phyloP scores from a whole-genome alignment of 2,797 vertebrate species.

The Falco columbarius region DNA sequence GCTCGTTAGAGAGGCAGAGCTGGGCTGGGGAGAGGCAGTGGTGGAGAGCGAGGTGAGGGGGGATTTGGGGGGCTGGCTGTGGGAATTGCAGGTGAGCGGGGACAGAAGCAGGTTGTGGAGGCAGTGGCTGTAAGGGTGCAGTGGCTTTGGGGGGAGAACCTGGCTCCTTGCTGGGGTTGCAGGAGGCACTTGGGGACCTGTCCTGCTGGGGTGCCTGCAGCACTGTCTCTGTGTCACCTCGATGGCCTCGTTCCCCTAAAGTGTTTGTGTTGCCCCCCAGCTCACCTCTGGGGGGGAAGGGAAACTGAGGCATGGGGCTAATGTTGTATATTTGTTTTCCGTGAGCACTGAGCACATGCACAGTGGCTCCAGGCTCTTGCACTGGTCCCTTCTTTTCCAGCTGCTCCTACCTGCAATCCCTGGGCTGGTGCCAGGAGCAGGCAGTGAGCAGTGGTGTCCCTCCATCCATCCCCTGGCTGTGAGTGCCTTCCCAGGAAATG shows the following conservation, averaged over 20 bases:
- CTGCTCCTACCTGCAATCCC: not conserved
- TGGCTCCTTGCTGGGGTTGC: fast-evolving
- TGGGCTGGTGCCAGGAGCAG: not conserved
- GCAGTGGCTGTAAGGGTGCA: fast-evolving
- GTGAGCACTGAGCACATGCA: fast-evolving
- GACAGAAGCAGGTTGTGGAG: not conserved
- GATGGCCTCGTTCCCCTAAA: fast-evolving
- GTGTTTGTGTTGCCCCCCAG: not conserved
- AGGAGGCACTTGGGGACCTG: fast-evolving
- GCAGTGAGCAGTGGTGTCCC: not conserved
- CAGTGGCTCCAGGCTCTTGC: not conserved
- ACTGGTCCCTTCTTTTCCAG: not conserved
- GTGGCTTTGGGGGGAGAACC: not conserved
- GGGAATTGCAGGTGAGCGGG: not conserved
- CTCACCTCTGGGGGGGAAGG: not conserved
- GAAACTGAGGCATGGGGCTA: not conserved
- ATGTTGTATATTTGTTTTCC: fast-evolving
- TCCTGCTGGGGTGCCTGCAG: not conserved
- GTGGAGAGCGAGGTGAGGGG: fast-evolving
- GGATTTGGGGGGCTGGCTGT: not conserved
- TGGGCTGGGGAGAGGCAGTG: not conserved
- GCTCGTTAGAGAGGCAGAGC: not conserved
- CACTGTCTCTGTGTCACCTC: not conserved
- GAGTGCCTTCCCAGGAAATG: not conserved
- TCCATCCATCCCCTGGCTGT: fast-evolving